Evolutionary conservation across 2,888 invertebrate genomes (phyloP).

Genomic region (Axea sp.): DNA sequence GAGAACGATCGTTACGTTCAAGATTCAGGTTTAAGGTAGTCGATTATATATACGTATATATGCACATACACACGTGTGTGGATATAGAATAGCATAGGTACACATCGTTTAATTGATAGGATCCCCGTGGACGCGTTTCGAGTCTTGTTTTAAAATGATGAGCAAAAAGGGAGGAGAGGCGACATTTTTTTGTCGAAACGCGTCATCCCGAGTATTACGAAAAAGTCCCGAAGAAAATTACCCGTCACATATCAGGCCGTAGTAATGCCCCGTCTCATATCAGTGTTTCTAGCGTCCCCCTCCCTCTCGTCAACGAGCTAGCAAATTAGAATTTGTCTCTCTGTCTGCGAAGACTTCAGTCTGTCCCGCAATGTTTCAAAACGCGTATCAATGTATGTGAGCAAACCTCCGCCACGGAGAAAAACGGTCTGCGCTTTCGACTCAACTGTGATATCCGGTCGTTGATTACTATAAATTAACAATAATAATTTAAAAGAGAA

Average conservation of each 20-base stretch:
- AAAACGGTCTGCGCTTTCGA: conserved; percentile 27
- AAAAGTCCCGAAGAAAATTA: conserved; percentile 22
- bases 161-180: background rate
- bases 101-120: conserved; percentile 77
- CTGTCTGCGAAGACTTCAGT: conserved; percentile 42
- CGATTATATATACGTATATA: conserved; percentile 32
- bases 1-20: conserved; percentile 68
- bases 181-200: conserved; percentile 6
- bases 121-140: conserved; percentile 66
- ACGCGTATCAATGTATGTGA: conserved; percentile 43
- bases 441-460: conserved; percentile 32
- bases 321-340: conserved; percentile 35
- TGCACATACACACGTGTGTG: conserved; percentile 15
- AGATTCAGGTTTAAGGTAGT: conserved; percentile 59
- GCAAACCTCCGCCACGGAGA: conserved; percentile 7
- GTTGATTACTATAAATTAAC: conserved; percentile 1
- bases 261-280: conserved; percentile 77
- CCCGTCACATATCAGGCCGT: conserved; percentile 77
- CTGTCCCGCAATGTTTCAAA: conserved; percentile 39
- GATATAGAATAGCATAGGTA: conserved; percentile 63
- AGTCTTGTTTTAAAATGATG: background rate
- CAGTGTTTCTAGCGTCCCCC: conserved; percentile 73
- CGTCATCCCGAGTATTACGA: conserved; percentile 76
- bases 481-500: background rate
- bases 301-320: conserved; percentile 22